phyloP scores from a whole-genome alignment of 2,888 invertebrate genomes.

The Monopis laevigella region DNA sequence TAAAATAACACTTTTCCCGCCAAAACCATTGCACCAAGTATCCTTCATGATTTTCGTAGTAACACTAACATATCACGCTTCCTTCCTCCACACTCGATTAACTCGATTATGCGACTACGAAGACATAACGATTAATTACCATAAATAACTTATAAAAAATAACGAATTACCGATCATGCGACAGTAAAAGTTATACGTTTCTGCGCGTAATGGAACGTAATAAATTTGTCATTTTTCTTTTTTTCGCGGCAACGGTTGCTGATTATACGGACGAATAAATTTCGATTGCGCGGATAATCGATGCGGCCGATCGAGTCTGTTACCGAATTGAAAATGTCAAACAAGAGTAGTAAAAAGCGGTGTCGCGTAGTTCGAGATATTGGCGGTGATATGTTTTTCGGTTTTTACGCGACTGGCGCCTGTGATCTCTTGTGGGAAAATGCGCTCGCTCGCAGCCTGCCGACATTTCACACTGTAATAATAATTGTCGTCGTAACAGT shows the following conservation, averaged over 20 bases:
- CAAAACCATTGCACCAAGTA: slow-evolving; percentile 15
- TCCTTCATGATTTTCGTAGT: slow-evolving; percentile 25
- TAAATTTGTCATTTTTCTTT: slow-evolving; percentile 14
- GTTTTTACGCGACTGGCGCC: slow-evolving; percentile 56
- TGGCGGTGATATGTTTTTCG: slow-evolving; percentile 56
- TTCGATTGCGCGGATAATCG: slow-evolving; percentile 1
- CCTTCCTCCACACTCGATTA: slow-evolving; percentile 13
- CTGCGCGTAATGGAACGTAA: slow-evolving; percentile 5
- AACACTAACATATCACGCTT: slow-evolving; percentile 19
- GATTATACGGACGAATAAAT: slow-evolving; percentile 7
- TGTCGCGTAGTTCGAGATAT: slow-evolving; percentile 36
- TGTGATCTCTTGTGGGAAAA: no score
- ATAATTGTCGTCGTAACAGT: no score
- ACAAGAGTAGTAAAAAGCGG: slow-evolving; percentile 33
- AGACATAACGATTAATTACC: slow-evolving; percentile 26
- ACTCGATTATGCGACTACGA: slow-evolving; percentile 16
- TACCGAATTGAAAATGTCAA: slow-evolving; percentile 52
- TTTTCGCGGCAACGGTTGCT: slow-evolving; percentile 15
- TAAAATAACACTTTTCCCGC: slow-evolving; percentile 21
- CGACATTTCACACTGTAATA: no score
- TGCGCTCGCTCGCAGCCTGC: no score
- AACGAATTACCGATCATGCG: neutral
- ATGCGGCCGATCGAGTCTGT: slow-evolving; percentile 27
- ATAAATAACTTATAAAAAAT: neutral
- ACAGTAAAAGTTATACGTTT: slow-evolving; percentile 22